Conservation (phyloP, 2,113 vertebrate species). For the Ceyx margarethae region DNA sequence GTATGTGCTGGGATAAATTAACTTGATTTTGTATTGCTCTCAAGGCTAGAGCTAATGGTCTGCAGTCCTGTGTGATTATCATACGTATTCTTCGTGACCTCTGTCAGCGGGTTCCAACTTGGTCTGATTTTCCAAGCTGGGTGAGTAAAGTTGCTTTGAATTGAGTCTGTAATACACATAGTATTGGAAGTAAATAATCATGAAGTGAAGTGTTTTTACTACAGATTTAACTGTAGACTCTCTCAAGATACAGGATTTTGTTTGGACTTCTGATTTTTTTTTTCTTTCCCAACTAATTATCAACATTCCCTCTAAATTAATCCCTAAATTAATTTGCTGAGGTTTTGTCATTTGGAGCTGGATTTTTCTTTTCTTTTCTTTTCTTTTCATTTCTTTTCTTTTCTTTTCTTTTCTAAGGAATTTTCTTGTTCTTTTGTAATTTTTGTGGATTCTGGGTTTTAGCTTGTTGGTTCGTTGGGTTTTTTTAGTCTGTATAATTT, state of each 20-base stretch:
- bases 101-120: conserved; percentile 94
- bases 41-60: conserved; percentile 99
- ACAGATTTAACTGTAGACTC: not conserved
- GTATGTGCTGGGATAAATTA: conserved; percentile 72
- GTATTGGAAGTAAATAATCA: not conserved
- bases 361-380: too few relatives aligned
- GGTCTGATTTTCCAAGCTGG: conserved; percentile 97
- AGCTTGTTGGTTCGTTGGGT: too few relatives aligned
- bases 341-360: not conserved
- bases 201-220: not conserved
- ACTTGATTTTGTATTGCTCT: conserved; percentile 88
- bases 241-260: not conserved
- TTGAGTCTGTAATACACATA: not conserved
- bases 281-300: not conserved
- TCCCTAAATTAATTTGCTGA: not conserved
- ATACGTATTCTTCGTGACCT: conserved; percentile 98
- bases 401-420: not conserved
- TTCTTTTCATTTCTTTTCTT: too few relatives aligned
- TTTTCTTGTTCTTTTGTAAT: not conserved
- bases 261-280: accelerated
- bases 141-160: conserved; percentile 76
- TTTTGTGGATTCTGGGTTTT: not conserved
- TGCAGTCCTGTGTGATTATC: conserved; percentile 98
- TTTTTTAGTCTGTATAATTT: too few relatives aligned
- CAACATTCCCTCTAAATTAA: not conserved